phyloP scores from a whole-genome alignment of 2,797 vertebrate species.

The Taeniopygia guttata region DNA sequence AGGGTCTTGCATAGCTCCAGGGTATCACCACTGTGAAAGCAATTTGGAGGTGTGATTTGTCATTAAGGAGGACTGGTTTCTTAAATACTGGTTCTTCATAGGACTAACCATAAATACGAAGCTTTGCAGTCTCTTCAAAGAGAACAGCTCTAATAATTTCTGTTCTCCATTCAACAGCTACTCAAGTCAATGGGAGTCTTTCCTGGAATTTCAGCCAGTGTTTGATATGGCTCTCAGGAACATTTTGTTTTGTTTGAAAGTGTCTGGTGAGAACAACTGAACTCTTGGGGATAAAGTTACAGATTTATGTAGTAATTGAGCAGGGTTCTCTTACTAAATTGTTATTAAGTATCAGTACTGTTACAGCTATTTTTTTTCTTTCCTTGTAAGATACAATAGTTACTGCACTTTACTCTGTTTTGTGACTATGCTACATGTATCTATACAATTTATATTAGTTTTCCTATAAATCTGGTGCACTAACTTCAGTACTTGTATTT shows the following conservation, averaged over 20 bases:
- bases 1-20: conserved; percentile 63
- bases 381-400: not conserved
- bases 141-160: not conserved
- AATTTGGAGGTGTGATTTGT: conserved; percentile 70
- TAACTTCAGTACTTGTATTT: conserved; percentile 16
- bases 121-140: not conserved
- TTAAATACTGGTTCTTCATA: conserved; percentile 36
- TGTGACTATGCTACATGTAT: not conserved
- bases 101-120: not conserved
- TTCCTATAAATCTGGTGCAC: conserved; percentile 10
- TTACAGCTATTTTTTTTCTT: not conserved
- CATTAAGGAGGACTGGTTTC: conserved; percentile 46
- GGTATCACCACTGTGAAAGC: conserved; percentile 61
- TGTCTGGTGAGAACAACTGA: not conserved
- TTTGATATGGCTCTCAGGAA: not conserved
- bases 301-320: conserved; percentile 25
- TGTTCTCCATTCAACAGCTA: not conserved
- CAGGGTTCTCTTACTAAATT: conserved; percentile 7
- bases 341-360: conserved; percentile 2
- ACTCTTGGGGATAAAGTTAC: not conserved
- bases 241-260: not conserved
- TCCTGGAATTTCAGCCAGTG: not conserved
- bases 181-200: not conserved
- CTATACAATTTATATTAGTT: not conserved
- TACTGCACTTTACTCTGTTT: not conserved